A percentile compares a stretch with the other conserved stretches of the same genome.
Conservation (phyloP, 2,888 invertebrate species). For the Hirtodrosophila confusa region DNA sequence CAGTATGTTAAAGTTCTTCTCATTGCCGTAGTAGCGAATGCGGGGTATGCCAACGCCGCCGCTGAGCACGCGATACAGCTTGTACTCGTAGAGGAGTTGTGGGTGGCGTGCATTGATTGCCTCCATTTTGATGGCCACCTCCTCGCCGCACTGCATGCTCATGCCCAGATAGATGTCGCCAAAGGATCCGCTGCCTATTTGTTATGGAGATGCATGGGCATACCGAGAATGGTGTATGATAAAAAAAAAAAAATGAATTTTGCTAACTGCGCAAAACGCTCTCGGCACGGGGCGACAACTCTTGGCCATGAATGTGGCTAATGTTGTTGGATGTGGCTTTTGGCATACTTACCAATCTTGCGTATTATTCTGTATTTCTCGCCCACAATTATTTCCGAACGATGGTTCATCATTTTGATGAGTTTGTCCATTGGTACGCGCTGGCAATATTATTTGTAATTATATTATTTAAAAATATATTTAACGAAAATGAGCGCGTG, state of each 20-base stretch:
- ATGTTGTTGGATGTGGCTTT: neutral
- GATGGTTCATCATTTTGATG: constrained; percentile 75
- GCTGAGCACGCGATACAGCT: constrained; percentile 98
- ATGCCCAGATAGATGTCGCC: constrained; percentile 99
- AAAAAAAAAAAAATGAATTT: neutral
- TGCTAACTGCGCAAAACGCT: too few relatives aligned
- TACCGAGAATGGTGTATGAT: too few relatives aligned
- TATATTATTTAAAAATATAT: neutral
- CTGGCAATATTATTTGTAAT: constrained; percentile 13
- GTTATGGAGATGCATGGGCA: too few relatives aligned
- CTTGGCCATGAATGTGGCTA: constrained; percentile 3
- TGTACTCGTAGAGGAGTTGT: constrained; percentile 99
- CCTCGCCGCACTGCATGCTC: constrained; percentile 96
- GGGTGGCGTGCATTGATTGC: constrained; percentile 98
- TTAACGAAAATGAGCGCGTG: constrained; percentile 5
- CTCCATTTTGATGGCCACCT: constrained; percentile 99
- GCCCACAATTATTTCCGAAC: constrained; percentile 91
- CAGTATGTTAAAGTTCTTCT: constrained; percentile 98
- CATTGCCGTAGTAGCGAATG: constrained; percentile 97
- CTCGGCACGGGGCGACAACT: too few relatives aligned
- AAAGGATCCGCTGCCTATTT: constrained; percentile 94
- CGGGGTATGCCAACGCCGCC: constrained; percentile 98
- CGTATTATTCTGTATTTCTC: constrained; percentile 97
- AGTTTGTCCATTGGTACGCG: constrained; percentile 31
- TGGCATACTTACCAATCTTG: constrained; percentile 90